Percentiles rank a stretch among this genome's conserved stretches.
Conservation (phyloP, 1,140 invertebrate species). For the Drosophila mauritiana region DNA sequence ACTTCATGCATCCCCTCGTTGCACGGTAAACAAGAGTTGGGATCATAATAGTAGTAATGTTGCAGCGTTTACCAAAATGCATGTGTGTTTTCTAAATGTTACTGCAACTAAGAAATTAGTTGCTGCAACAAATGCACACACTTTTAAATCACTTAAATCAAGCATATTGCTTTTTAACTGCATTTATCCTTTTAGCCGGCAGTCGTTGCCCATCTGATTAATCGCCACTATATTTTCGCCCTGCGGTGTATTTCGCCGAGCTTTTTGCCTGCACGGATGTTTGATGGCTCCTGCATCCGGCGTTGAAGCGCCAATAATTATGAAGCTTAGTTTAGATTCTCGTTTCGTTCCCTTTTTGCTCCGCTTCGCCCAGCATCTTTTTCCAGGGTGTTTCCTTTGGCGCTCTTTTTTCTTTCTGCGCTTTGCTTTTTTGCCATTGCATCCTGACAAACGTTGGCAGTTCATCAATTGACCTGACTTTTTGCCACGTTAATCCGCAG, state of each 20-base stretch:
- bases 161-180: no score
- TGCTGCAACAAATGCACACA: no score
- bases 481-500: slow-evolving; percentile 38
- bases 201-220: no score
- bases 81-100: background rate
- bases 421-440: background rate
- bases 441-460: slow-evolving; percentile 13
- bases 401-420: background rate
- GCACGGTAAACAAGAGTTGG: slow-evolving; percentile 5
- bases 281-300: slow-evolving; percentile 57
- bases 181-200: no score
- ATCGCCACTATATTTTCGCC: background rate
- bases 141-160: no score
- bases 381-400: background rate
- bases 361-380: slow-evolving; percentile 10
- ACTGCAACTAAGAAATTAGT: no score
- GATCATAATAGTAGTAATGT: background rate
- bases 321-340: slow-evolving; percentile 54
- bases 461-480: slow-evolving; percentile 50
- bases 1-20: slow-evolving; percentile 2
- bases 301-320: slow-evolving; percentile 76
- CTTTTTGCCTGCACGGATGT: background rate
- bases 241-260: background rate
- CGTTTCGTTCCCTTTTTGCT: background rate
- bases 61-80: background rate